These are phyloP conservation scores for Actinostola sp. DNA, from an alignment of 92 coral and sea anemone species.

Conservation along the genomic window DNA sequence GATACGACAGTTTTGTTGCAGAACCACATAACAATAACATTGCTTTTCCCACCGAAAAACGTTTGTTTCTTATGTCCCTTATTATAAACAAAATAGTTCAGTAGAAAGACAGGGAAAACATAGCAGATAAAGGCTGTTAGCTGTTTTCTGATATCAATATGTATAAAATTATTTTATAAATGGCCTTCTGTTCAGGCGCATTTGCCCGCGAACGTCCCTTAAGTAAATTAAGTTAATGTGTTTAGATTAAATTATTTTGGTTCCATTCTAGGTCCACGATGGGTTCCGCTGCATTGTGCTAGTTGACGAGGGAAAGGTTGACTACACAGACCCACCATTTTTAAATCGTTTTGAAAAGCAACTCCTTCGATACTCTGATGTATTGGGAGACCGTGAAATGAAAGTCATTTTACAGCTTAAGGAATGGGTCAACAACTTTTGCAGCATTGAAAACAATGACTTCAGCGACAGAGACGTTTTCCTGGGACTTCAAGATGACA, in stretches of 20 bases:
- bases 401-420: slow-evolving; percentile 9
- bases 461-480: slow-evolving; percentile 53
- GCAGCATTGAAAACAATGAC: slow-evolving; percentile 11
- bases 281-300: slow-evolving; percentile 65
- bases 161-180: too few relatives aligned
- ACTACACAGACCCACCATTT: slow-evolving; percentile 66
- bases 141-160: too few relatives aligned
- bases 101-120: too few relatives aligned
- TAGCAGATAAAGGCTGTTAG: too few relatives aligned
- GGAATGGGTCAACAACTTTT: slow-evolving; percentile 32
- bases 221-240: too few relatives aligned
- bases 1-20: too few relatives aligned
- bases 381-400: slow-evolving; percentile 21
- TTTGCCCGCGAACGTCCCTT: too few relatives aligned
- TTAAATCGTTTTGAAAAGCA: slow-evolving; percentile 70
- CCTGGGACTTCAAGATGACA: slow-evolving; percentile 51
- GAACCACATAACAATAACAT: too few relatives aligned
- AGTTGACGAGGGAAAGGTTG: slow-evolving; percentile 46
- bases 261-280: slow-evolving; percentile 25
- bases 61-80: too few relatives aligned
- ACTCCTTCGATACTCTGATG: slow-evolving; percentile 59
- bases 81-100: too few relatives aligned
- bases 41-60: too few relatives aligned
- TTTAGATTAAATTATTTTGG: neutral
- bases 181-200: too few relatives aligned